Base-by-base conservation (phyloP, 2,888 invertebrate species). In the Epirrhoe tristata region DNA sequence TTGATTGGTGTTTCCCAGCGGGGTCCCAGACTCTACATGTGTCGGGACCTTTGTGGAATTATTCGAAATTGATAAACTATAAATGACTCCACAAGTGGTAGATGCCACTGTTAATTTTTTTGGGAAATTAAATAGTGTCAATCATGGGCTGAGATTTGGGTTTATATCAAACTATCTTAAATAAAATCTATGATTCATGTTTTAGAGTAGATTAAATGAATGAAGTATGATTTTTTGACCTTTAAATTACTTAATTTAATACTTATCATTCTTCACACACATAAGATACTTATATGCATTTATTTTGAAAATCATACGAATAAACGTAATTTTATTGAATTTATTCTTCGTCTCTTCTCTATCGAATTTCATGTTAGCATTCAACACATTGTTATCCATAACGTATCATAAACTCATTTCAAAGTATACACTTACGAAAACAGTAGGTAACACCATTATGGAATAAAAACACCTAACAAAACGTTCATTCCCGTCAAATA, bases 11-110 rank as follows among this genome's bases (percentile, higher is more conserved):
- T 87, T 90, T 89, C 93, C 78, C 93, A 78, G 91, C 82, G 88
- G 93, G 93, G 90, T 89, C 87, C 87, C 87, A 85, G 83, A 88
- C 78, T 81, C 80, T 87, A 88, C 86, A 84, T 82, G 84, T 80
- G 84, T 88, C 93, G 93, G 93, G 82, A 75, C 82, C 90, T 93
- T 93, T 93, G 88, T 82, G 85, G 87, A 89, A 89, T 93, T 89
- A 91, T 93, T 86, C 82, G 83, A 92, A 92, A 92, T 91, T 93
- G 90, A 93, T 92, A 91, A 90, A 88, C 89, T 88, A 87, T 90
- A 87, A 89, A 91, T 90, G 87, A 87, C 82, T 86, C 79, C 81
- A 86, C 88, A 90, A 90, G 89, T 89, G 86, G 89, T 85, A 88
- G 79, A 91, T 92, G 93, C 93, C 93, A 93, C 93, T 88, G 93